Evolutionary conservation across 1,140 invertebrate genomes (phyloP).

Genomic region (Drosophila mayri): DNA sequence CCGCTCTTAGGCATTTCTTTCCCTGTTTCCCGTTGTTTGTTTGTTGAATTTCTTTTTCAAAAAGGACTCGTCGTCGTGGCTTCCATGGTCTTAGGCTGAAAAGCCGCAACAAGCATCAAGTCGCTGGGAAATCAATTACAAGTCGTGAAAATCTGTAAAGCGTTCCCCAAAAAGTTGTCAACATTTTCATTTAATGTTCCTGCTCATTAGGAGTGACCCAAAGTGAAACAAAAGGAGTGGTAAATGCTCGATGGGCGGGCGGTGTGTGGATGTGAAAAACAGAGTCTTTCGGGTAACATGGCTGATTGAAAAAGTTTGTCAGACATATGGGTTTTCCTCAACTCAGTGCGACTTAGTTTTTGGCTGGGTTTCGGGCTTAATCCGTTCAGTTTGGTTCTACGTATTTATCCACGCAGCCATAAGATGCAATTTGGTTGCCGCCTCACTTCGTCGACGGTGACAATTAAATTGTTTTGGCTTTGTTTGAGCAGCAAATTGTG

Average conservation of each 20-base stretch:
- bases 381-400: conserved; percentile 9
- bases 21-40: conserved; percentile 19
- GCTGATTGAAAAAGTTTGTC: conserved; percentile 42
- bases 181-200: conserved; percentile 71
- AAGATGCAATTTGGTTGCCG: conserved; percentile 54
- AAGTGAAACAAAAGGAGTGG: conserved; percentile 15
- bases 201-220: conserved; percentile 70
- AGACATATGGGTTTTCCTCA: conserved; percentile 41
- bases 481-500: conserved; percentile 80
- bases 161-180: conserved; percentile 50
- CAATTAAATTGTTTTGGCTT: conserved; percentile 83
- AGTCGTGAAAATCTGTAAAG: conserved; percentile 43
- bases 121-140: conserved; percentile 77
- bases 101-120: conserved; percentile 51
- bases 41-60: conserved; percentile 56
- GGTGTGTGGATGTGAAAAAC: conserved; percentile 18
- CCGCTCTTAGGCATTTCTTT: conserved; percentile 79
- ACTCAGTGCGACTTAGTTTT: background rate
- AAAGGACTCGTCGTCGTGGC: conserved; percentile 57
- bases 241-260: conserved; percentile 17
- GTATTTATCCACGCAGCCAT: conserved; percentile 40
- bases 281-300: conserved; percentile 40
- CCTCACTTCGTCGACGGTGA: conserved; percentile 55
- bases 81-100: conserved; percentile 26
- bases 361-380: conserved; percentile 14